Conservation (phyloP, 2,797 vertebrate genomes). For the Eospalax fontanierii region DNA sequence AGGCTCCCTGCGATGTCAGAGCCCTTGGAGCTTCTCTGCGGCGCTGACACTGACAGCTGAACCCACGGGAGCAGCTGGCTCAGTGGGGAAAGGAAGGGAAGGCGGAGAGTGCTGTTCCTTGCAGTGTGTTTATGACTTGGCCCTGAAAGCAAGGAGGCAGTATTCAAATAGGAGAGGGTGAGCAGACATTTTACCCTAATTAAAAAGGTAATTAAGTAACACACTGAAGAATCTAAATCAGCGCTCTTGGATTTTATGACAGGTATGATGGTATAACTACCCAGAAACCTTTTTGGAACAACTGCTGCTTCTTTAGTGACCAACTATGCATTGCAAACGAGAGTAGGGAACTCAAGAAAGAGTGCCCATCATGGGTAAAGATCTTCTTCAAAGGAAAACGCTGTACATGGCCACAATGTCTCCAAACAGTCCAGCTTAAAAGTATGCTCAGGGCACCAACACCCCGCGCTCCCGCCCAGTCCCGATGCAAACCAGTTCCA, state of each 20-base stretch:
- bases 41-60: conserved; percentile 76
- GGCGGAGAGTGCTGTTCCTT: conserved; percentile 65
- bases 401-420: background rate
- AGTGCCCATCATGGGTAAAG: background rate
- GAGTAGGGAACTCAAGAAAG: conserved; percentile 7
- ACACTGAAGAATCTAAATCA: conserved; percentile 83
- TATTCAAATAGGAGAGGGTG: conserved; percentile 78
- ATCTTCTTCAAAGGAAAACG: conserved; percentile 11
- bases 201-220: conserved; percentile 86
- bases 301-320: conserved; percentile 64
- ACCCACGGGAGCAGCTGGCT: conserved; percentile 69
- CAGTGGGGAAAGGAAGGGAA: conserved; percentile 68
- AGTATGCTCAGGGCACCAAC: background rate
- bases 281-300: conserved; percentile 74
- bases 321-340: conserved; percentile 66
- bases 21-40: conserved; percentile 66
- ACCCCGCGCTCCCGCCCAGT: accelerated
- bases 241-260: conserved; percentile 80
- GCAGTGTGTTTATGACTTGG: conserved; percentile 86
- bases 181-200: conserved; percentile 84
- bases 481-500: accelerated
- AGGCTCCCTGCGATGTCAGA: conserved; percentile 75
- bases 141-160: conserved; percentile 74
- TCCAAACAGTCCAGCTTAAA: conserved; percentile 1
- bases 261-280: conserved; percentile 76